phyloP scores from a whole-genome alignment of 2,888 invertebrate species.

The Idaea straminata region DNA sequence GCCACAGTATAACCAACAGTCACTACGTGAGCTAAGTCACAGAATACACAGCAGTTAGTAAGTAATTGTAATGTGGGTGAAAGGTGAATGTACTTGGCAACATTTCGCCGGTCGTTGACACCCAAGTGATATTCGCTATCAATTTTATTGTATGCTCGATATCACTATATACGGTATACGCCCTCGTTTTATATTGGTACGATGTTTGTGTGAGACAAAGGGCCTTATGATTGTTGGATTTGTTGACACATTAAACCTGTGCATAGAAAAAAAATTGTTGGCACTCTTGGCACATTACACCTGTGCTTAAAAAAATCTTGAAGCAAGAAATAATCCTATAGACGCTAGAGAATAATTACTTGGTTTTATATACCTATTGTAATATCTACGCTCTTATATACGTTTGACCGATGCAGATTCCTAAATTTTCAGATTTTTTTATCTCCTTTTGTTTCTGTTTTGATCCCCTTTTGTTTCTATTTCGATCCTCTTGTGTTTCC shows the following conservation, averaged over 20 bases:
- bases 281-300: too few species aligned
- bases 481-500: too few species aligned
- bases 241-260: not conserved
- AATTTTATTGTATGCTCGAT: constrained; percentile 41
- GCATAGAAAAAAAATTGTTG: not conserved
- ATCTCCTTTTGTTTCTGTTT: too few species aligned
- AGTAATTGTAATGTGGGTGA: constrained; percentile 60
- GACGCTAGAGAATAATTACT: too few species aligned
- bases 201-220: not conserved
- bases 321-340: too few species aligned
- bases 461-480: too few species aligned
- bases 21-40: not conserved
- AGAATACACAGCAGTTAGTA: constrained; percentile 17
- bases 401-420: too few species aligned
- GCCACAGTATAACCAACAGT: not conserved
- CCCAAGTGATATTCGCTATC: constrained; percentile 57
- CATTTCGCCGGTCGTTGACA: constrained; percentile 69
- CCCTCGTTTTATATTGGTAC: constrained; percentile 2
- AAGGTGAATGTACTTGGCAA: constrained; percentile 61
- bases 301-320: not conserved
- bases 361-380: too few species aligned
- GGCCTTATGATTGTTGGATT: not conserved
- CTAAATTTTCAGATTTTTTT: too few species aligned
- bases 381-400: too few species aligned
- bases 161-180: constrained; percentile 3